phyloP scores from a whole-genome alignment of 1,140 invertebrate genomes.

The Penaeus indicus region DNA sequence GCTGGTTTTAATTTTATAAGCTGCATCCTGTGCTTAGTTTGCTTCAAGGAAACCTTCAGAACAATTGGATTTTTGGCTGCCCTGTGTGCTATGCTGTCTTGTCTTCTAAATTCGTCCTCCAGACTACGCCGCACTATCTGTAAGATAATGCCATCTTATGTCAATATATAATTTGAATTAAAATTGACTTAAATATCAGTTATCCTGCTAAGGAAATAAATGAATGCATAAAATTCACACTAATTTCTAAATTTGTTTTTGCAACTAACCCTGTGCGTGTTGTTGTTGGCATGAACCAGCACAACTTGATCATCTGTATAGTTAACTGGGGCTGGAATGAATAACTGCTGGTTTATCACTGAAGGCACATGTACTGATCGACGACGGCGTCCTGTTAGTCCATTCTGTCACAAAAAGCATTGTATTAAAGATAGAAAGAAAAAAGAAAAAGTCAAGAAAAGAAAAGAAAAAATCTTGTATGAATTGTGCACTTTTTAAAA shows the following conservation, averaged over 20 bases:
- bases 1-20: conserved; percentile 79
- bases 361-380: background rate
- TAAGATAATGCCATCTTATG: background rate
- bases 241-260: conserved; percentile 57
- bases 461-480: too few species aligned
- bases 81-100: conserved; percentile 70
- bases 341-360: conserved; percentile 13
- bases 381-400: conserved; percentile 26
- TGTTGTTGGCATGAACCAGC: conserved; percentile 59
- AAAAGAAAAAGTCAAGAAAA: background rate
- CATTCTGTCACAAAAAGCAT: conserved; percentile 33
- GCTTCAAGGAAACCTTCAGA: conserved; percentile 74
- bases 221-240: background rate
- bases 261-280: conserved; percentile 43
- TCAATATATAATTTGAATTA: conserved; percentile 3
- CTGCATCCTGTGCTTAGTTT: conserved; percentile 77
- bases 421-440: conserved; percentile 39
- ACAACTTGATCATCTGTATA: conserved; percentile 52
- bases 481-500: background rate
- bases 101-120: conserved; percentile 49
- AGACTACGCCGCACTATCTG: conserved; percentile 60
- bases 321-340: conserved; percentile 36
- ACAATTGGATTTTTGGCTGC: conserved; percentile 71
- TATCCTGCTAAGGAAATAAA: background rate
- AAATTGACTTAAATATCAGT: background rate